Evolutionary conservation across 2,797 vertebrate genomes (phyloP), one percentile per base, ranked within the genome.

Genomic region (Clamator glandarius): DNA sequence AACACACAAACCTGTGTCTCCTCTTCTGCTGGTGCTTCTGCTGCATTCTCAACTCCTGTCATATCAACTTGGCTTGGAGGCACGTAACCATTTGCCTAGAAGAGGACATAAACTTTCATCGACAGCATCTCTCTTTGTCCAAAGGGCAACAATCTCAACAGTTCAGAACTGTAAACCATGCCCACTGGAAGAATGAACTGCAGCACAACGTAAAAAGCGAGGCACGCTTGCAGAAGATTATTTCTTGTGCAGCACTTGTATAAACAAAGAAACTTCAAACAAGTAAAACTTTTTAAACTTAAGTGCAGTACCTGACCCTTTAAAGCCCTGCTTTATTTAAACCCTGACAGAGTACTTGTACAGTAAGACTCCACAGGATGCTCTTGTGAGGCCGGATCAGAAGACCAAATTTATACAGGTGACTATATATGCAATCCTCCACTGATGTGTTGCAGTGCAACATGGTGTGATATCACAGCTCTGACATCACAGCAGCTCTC

Each of bases 1-100:
- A 62, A 31, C 84, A 85, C 87, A 91, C 90, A 55, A 81, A 98
- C 98, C 97, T 98, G 96, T 5, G 97, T 97, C 95, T 98, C 98
- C 1, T 98, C 98, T 87, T 98, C 98, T n/a, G 82, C 29, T 61
- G 95, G 92, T 54, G 82, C 95, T 93, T 96, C 96, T 83, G 89
- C 96, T 89, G 93, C 89, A 48, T 77, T 90, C 96, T 97, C 97
- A 62, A 76, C 77, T 87, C 74, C 95, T 87, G 82, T 29, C 31
- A 79, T 55, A 48, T 52, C 75, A 8, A 94, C 97, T 82, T 89
- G 96, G 96, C 96, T 96, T 2, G 95, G 95, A 78, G 96, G 92
- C 94, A 96, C 92, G 1, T 70, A 96, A 83, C 97, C 97, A 89
- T 97, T 96, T 91, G 95, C 96, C 98, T 98, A 80, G 51, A 90